A percentile compares a stretch with the other conserved stretches of the same genome.
Evolutionary conservation across 2,113 vertebrate species (phyloP).

Genomic region (Rissa tridactyla): DNA sequence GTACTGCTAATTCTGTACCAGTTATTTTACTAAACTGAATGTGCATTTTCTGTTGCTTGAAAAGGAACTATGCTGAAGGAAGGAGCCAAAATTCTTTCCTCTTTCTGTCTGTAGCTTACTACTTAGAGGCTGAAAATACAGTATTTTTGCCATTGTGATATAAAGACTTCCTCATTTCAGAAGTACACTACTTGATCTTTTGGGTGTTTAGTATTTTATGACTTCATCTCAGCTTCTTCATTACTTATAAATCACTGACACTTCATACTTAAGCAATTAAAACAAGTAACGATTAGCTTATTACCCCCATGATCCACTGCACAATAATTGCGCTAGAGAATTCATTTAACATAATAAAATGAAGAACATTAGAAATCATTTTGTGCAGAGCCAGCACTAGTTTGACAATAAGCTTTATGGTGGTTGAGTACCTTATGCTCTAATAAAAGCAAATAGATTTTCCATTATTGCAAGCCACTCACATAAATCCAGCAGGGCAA

Average conservation of each 20-base stretch:
- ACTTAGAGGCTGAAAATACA: not conserved
- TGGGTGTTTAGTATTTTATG: slow-evolving; percentile 29
- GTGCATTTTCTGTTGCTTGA: not conserved
- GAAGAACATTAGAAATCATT: slow-evolving; percentile 65
- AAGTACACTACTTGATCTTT: not conserved
- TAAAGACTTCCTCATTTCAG: not conserved
- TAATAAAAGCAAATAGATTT: slow-evolving; percentile 73
- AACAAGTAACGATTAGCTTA: slow-evolving; percentile 67
- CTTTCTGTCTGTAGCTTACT: not conserved
- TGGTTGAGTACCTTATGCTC: slow-evolving; percentile 59
- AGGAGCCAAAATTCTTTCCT: not conserved
- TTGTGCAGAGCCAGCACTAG: slow-evolving; percentile 57
- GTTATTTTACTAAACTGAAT: not conserved
- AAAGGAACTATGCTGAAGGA: not conserved
- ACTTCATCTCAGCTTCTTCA: slow-evolving; percentile 43
- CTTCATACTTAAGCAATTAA: slow-evolving; percentile 68
- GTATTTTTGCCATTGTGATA: not conserved
- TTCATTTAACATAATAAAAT: slow-evolving; percentile 65
- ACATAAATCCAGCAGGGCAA: slow-evolving; percentile 46
- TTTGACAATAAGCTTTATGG: slow-evolving; percentile 69
- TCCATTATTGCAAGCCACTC: slow-evolving; percentile 63
- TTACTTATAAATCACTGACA: slow-evolving; percentile 59
- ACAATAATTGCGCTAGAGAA: slow-evolving; percentile 52
- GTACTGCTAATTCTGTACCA: not conserved
- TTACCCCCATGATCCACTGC: slow-evolving; percentile 61